Evolutionary conservation across 1,140 invertebrate genomes (phyloP).

Genomic region (Drosophila nebulosa): DNA sequence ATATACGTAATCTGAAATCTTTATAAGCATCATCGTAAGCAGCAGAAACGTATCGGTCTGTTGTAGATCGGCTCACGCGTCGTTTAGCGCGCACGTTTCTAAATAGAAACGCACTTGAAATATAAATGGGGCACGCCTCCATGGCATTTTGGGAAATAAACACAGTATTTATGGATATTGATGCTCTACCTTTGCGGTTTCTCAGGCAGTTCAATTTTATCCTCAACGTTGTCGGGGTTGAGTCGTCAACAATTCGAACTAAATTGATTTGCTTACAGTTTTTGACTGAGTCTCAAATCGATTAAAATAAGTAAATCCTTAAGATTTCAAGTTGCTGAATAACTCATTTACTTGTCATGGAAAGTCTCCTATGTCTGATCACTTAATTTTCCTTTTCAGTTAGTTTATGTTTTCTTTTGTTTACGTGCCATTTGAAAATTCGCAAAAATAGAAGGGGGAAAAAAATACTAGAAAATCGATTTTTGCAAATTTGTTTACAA

Average conservation of each 20-base stretch:
- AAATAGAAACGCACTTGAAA: constrained; percentile 64
- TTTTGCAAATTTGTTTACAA: constrained; percentile 47
- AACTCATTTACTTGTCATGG: not conserved
- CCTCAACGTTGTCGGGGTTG: no score
- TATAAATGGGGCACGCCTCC: constrained; percentile 53
- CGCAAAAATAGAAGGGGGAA: constrained; percentile 8
- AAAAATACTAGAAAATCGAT: constrained; percentile 28
- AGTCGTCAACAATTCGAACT: no score
- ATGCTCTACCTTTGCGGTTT: not conserved
- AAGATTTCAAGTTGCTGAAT: no score
- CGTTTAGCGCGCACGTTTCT: constrained; percentile 61
- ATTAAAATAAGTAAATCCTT: no score
- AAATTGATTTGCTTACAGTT: no score
- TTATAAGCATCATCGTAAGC: constrained; percentile 8
- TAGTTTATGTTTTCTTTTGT: constrained; percentile 38
- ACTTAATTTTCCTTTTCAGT: constrained; percentile 11
- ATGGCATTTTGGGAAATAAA: not conserved
- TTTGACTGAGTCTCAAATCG: no score
- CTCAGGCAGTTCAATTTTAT: not conserved
- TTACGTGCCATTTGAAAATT: constrained; percentile 43
- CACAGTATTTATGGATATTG: not conserved
- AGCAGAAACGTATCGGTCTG: constrained; percentile 36
- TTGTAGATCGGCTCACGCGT: constrained; percentile 62
- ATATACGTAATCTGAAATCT: constrained; percentile 17
- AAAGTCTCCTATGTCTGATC: not conserved